Conservation (phyloP, 2,797 vertebrate genomes). For the Mormyrops boulengeri region DNA sequence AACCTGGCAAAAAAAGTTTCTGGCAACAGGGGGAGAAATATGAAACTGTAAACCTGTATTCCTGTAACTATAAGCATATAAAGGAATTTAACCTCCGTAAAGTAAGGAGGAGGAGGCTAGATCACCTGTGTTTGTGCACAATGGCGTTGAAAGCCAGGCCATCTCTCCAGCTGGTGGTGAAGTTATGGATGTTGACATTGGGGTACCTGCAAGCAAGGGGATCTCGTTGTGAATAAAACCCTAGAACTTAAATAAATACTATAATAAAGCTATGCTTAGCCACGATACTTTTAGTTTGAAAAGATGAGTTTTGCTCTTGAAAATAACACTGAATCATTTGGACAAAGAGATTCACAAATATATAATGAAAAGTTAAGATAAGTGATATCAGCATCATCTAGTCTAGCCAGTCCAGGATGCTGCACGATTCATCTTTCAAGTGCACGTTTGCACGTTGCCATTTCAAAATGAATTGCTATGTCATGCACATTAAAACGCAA, state of each 20-base stretch:
- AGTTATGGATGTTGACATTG: slow-evolving; percentile 92
- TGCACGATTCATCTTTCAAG: background rate
- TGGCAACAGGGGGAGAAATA: background rate
- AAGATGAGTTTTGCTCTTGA: background rate
- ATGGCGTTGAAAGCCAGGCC: slow-evolving; percentile 91
- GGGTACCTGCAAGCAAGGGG: slow-evolving; percentile 68
- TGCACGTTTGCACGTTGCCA: background rate
- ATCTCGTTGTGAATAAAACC: slow-evolving; percentile 23
- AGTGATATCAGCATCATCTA: background rate
- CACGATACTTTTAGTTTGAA: background rate
- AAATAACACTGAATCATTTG: background rate
- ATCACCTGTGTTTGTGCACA: slow-evolving; percentile 89
- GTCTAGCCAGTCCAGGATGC: background rate
- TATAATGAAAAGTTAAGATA: background rate
- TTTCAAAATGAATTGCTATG: background rate
- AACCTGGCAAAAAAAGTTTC: background rate
- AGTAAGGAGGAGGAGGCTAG: background rate
- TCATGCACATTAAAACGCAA: background rate
- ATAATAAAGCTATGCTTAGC: background rate
- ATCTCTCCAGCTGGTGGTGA: slow-evolving; percentile 92
- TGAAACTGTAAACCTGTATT: background rate
- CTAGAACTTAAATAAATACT: background rate
- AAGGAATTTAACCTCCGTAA: background rate
- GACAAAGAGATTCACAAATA: background rate
- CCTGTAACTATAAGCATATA: background rate